Evolutionary conservation across 2,888 invertebrate genomes (phyloP).

Genomic region (Escarpia spicata): DNA sequence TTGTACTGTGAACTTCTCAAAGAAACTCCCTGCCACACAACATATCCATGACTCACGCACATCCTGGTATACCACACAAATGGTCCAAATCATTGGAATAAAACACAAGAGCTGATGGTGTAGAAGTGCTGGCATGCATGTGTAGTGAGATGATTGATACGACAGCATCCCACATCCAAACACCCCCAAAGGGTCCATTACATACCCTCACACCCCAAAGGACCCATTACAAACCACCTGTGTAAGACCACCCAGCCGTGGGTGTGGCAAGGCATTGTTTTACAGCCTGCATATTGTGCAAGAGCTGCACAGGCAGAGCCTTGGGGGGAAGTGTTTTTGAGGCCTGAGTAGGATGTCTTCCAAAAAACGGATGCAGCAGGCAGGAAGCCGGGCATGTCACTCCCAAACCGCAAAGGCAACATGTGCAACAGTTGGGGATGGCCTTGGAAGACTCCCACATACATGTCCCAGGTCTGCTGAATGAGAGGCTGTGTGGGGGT

Average conservation of each 20-base stretch:
- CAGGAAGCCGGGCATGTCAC: background rate
- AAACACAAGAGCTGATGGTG: background rate
- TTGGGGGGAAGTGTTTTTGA: background rate
- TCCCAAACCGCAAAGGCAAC: background rate
- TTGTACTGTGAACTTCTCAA: background rate
- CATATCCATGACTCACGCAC: background rate
- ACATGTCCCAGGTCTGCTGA: background rate
- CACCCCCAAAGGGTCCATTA: no score
- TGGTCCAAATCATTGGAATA: background rate
- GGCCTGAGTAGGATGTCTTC: background rate
- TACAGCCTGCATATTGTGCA: no score
- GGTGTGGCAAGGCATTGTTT: background rate
- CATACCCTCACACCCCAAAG: no score
- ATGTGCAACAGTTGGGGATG: conserved; percentile 13
- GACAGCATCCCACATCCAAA: background rate
- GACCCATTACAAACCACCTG: background rate
- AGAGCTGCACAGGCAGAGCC: no score
- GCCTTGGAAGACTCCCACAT: background rate
- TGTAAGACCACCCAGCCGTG: background rate
- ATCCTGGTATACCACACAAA: background rate
- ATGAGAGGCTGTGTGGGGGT: background rate
- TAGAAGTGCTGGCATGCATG: background rate
- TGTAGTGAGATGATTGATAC: background rate
- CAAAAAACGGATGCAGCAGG: background rate
- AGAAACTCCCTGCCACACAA: background rate